Percentiles rank a stretch among this genome's conserved stretches.
These are phyloP conservation scores for Coptodon rendalli DNA, from an alignment of 2,113 vertebrate species.

Conservation along the genomic window DNA sequence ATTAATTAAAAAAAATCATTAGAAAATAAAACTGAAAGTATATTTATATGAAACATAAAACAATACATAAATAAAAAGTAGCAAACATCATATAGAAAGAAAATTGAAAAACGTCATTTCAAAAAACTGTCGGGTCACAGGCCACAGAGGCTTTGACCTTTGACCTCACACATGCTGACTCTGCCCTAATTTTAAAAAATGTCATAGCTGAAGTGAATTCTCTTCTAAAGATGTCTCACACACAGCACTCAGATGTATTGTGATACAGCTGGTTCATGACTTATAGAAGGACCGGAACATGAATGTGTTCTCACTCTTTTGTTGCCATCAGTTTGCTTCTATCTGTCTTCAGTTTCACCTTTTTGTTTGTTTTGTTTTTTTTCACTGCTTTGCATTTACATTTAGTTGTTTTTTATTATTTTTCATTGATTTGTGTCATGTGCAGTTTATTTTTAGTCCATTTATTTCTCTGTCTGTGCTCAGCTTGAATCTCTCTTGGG, in stretches of 20 bases:
- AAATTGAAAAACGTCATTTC: neutral
- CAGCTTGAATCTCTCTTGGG: neutral
- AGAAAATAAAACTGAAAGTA: neutral
- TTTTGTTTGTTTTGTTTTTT: neutral
- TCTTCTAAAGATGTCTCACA: neutral
- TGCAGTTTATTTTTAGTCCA: neutral
- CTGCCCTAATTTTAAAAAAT: neutral
- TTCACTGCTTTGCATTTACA: neutral
- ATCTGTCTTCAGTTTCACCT: neutral
- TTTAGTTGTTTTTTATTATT: neutral
- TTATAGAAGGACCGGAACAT: neutral
- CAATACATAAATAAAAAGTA: neutral
- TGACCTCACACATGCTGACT: neutral
- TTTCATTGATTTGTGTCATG: neutral
- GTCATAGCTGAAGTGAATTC: neutral
- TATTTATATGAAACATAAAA: neutral
- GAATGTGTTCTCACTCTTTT: neutral
- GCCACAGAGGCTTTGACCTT: neutral
- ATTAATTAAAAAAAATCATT: neutral
- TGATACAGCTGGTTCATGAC: neutral
- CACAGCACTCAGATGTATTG: neutral
- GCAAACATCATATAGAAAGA: neutral
- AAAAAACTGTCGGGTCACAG: neutral
- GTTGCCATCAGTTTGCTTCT: neutral
- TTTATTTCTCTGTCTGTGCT: neutral